A percentile compares a stretch with the other conserved stretches of the same genome.
Evolutionary conservation across 2,113 vertebrate genomes (phyloP).

Genomic region (Cavia aperea): DNA sequence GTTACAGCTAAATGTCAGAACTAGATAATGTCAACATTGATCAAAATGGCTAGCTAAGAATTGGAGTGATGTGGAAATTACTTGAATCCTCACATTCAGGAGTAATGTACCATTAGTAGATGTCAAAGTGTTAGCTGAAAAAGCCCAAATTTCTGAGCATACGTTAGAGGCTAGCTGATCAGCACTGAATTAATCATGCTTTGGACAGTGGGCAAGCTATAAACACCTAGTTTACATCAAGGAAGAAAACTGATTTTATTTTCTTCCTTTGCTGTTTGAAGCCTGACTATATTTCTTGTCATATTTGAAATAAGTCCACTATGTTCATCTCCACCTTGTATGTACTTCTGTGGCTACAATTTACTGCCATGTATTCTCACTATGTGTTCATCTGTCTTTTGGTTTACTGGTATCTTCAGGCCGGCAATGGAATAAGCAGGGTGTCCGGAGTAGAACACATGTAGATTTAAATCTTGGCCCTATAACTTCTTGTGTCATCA

Average conservation of each 20-base stretch:
- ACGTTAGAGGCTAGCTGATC: neutral
- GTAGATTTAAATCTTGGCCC: neutral
- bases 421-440: neutral
- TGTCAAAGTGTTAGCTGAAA: conserved; percentile 35
- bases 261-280: conserved; percentile 31
- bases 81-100: neutral
- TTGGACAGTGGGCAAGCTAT: conserved; percentile 38
- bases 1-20: conserved; percentile 53
- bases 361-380: conserved; percentile 1
- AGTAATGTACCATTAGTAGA: conserved; percentile 31
- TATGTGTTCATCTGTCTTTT: conserved; percentile 18
- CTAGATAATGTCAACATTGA: conserved; percentile 55
- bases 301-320: conserved; percentile 19
- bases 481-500: neutral
- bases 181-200: conserved; percentile 25
- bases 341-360: neutral
- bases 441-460: neutral
- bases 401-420: neutral
- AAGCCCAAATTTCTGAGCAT: neutral
- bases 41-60: conserved; percentile 44
- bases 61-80: conserved; percentile 15
- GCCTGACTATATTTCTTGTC: conserved; percentile 25
- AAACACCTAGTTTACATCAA: conserved; percentile 14
- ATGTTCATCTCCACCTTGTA: neutral
- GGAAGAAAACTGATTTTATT: conserved; percentile 35